Conservation (phyloP, 2,113 vertebrate genomes). For the Scomber japonicus region DNA sequence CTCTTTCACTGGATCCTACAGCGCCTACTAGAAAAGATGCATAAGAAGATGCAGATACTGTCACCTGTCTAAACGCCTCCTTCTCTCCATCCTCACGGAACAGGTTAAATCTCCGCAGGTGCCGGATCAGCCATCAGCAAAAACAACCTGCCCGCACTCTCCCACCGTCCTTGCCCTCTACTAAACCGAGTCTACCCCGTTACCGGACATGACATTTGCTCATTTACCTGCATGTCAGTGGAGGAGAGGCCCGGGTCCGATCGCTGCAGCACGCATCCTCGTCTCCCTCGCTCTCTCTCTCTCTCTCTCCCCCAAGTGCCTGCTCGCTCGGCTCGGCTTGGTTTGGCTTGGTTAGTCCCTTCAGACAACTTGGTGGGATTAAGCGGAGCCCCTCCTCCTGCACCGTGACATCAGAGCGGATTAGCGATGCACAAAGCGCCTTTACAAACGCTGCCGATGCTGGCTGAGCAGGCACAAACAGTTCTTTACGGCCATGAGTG, state of each 20-base stretch:
- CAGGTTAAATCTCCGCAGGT: conserved; percentile 53
- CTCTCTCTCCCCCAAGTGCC: conserved; percentile 10
- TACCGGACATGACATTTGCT: conserved; percentile 7
- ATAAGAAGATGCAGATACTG: conserved; percentile 7
- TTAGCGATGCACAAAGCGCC: conserved; percentile 80
- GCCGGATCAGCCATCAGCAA: conserved; percentile 59
- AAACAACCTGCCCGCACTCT: conserved; percentile 6
- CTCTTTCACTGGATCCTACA: not conserved
- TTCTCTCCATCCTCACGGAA: not conserved
- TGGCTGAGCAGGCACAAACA: conserved; percentile 26
- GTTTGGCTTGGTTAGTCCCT: conserved; percentile 44
- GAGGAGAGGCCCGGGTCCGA: conserved; percentile 61
- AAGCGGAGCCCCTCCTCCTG: conserved; percentile 77
- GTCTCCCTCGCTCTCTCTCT: conserved; percentile 41
- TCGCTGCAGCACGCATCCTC: conserved; percentile 50
- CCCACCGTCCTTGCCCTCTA: not conserved
- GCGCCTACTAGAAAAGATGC: not conserved
- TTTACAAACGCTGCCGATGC: conserved; percentile 62
- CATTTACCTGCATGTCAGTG: conserved; percentile 76
- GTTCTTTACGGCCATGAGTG: conserved; percentile 19
- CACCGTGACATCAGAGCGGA: conserved; percentile 85
- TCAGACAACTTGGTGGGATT: conserved; percentile 70
- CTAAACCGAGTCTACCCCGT: not conserved
- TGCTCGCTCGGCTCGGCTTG: conserved; percentile 34
- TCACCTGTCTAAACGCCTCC: conserved; percentile 40